Evolutionary conservation across 2,888 invertebrate genomes (phyloP), one percentile per base, ranked within the genome.

Genomic region (Ryuthela nishihirai): DNA sequence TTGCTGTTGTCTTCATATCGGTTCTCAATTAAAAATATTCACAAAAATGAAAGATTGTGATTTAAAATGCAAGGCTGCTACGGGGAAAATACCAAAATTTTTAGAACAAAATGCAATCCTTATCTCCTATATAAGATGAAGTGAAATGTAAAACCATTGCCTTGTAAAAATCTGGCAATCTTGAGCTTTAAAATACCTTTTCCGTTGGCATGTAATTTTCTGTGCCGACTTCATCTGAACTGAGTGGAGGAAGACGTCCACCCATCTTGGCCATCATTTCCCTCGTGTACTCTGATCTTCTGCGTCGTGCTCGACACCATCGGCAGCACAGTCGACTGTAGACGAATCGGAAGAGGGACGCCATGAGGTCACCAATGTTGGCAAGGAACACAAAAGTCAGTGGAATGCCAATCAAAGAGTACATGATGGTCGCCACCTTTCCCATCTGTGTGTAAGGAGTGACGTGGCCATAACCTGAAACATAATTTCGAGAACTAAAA

Each of bases 401-500:
- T 1, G 62, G 62, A 21, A 62, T 62, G 5, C 58, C 62, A 10
- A 62, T 36, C 12, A 62, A 9, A 17, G 62, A 44, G 17, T 62
- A 62, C 9, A 62, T 20, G 9, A 62, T 62, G 23, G 62, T 62
- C 2, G 48, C 48, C 2, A 62, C 29, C n/a, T 62, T 62, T 5
- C 62, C 55, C n/a, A 49, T 7, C 12, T 54, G 53, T 2, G 71
- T 71, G 24, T 64, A 60, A 1, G 71, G 71, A 1, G 68, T 43
- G 25, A 71, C 66, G 47, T 71, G 69, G 1, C 71, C 71, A 44
- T 71, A 71, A 10, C 71, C 71, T 71, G 54, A n/a, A n/a, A n/a
- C n/a, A n/a, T n/a, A n/a, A n/a, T n/a, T n/a, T n/a, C n/a, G n/a
- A n/a, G n/a, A n/a, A n/a, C n/a, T n/a, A n/a, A n/a, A n/a, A n/a